phyloP scores from a whole-genome alignment of 2,888 invertebrate species.

The Dasysyrphus tricinctus region DNA sequence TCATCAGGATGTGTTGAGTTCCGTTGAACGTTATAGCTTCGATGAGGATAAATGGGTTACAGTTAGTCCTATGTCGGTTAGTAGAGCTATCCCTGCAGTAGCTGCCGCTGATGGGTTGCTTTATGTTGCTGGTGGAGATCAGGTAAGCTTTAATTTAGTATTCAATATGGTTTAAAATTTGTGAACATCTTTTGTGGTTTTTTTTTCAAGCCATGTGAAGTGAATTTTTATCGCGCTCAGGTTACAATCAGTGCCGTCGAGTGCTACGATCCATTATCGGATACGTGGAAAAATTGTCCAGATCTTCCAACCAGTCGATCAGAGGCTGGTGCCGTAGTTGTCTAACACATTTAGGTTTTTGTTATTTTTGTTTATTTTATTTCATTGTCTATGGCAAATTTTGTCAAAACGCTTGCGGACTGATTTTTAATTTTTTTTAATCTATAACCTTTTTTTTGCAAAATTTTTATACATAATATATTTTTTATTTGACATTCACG shows the following conservation, averaged over 20 bases:
- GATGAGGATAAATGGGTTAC: conserved; percentile 88
- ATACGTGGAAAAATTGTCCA: conserved; percentile 91
- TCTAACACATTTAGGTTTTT: conserved; percentile 84
- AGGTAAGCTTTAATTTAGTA: conserved; percentile 80
- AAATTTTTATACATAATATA: conserved; percentile 2
- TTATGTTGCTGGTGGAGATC: conserved; percentile 94
- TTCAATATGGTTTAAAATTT: background rate
- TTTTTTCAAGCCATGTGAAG: conserved; percentile 86
- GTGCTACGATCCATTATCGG: conserved; percentile 91
- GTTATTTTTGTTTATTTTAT: conserved; percentile 50
- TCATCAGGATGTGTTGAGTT: conserved; percentile 90
- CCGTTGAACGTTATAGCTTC: conserved; percentile 88
- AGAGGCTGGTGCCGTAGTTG: conserved; percentile 85
- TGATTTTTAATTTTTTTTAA: conserved; percentile 39
- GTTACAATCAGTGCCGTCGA: conserved; percentile 93
- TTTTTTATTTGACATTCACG: background rate
- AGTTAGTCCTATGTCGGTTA: conserved; percentile 89
- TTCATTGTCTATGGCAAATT: conserved; percentile 44
- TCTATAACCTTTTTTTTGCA: background rate
- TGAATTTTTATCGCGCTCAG: conserved; percentile 93
- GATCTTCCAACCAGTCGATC: conserved; percentile 89
- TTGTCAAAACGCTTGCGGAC: conserved; percentile 48
- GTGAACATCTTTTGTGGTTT: background rate
- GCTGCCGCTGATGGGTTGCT: conserved; percentile 92
- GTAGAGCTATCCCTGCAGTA: conserved; percentile 92